phyloP scores from a whole-genome alignment of 1,140 invertebrate species.

The Zaprionus nigranus region DNA sequence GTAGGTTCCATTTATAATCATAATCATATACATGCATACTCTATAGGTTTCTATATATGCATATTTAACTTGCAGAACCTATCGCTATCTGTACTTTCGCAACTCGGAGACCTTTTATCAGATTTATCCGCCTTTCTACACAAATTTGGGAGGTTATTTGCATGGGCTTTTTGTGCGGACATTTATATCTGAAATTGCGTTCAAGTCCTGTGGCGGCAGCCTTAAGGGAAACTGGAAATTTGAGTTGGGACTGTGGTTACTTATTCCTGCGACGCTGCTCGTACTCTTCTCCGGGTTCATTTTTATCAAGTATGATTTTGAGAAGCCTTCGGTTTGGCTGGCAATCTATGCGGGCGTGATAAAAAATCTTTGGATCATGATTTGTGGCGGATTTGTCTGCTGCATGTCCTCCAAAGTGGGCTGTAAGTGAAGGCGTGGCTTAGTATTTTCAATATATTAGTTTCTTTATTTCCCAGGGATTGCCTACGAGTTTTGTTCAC shows the following conservation, averaged over 20 bases:
- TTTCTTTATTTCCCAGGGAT: conserved; percentile 45
- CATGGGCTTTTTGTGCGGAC: conserved; percentile 62
- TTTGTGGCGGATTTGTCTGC: conserved; percentile 60
- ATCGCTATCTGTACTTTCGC: conserved; percentile 72
- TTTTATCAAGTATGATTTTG: conserved; percentile 69
- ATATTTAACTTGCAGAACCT: conserved; percentile 50
- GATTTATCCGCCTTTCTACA: conserved; percentile 67
- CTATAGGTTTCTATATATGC: neutral
- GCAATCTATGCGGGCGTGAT: conserved; percentile 74
- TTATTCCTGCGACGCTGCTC: conserved; percentile 41
- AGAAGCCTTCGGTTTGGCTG: conserved; percentile 70
- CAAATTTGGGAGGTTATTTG: conserved; percentile 79
- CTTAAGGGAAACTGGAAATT: conserved; percentile 39
- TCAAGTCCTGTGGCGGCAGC: neutral
- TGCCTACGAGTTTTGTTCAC: conserved; percentile 56
- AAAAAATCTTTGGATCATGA: conserved; percentile 71
- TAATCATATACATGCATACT: neutral
- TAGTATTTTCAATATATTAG: neutral
- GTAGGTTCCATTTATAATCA: conserved; percentile 70
- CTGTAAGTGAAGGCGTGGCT: conserved; percentile 47
- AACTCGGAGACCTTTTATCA: conserved; percentile 68
- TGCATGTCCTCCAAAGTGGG: conserved; percentile 70
- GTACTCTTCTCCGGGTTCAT: conserved; percentile 64
- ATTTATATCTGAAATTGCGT: conserved; percentile 59
- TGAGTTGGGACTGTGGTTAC: conserved; percentile 54